Base-by-base conservation (phyloP, 1,140 invertebrate genomes). In the Caerostris extrusa region DNA sequence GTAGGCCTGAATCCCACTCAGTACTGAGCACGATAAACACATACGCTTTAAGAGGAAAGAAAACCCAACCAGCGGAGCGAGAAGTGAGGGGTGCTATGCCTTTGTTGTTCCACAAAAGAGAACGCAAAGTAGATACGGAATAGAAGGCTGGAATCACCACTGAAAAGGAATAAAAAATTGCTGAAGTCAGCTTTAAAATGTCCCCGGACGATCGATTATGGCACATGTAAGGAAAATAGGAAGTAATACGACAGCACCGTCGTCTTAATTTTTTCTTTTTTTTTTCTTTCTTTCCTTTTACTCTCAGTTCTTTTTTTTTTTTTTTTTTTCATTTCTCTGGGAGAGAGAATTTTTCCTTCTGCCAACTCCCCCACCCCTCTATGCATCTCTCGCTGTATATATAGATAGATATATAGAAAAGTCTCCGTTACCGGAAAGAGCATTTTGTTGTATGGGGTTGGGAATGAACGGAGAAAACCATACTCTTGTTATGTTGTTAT, bases 201-300 rank as follows among this genome's bases (percentile, higher is more conserved):
- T 90, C 53, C 89, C 64, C n/a, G 34, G 53, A n/a, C 90, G 82
- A 92, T 92, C 90, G 90, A 92, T 92, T 85, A 61, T 85, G 53
- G 57, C 77, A 85, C 69, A 81, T 92, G 90, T 14, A 92, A 92
- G 90, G 83, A 92, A 92, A 92, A 92, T 92, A 92, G 90, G 90
- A 92, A 92, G 90, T 85, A 92, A 92, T 92, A 85, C 90, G 90
- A 92, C 58, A 64, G 60, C 53, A 55, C n/a, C 82, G 53, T 60
- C 77, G 60, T 92, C 82, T 92, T 92, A 92, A 92, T 92, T 92
- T 92, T 92, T 92, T n/a, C 81, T 90, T 56, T n/a, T 77, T 19
- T 90, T 57, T 58, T 58, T 77, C 69, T 34, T 67, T 67, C 17
- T 64, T 64, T 17, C 7, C 6, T 14, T n/a, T 67, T 6, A 50